Evolutionary conservation across 2,888 invertebrate species (phyloP).

Genomic region (Octonoba sinensis): DNA sequence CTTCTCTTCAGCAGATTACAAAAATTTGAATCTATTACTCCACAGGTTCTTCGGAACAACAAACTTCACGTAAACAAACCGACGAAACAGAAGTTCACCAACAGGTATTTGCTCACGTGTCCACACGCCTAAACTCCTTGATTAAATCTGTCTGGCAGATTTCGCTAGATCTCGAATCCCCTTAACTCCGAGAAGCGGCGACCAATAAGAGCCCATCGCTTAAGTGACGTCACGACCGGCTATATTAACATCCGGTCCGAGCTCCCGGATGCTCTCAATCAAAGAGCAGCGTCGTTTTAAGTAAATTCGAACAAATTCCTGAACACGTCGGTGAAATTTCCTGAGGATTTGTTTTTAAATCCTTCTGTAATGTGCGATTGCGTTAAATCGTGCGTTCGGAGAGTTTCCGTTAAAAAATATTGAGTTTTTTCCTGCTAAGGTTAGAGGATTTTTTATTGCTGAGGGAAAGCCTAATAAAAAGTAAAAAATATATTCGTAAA

Average conservation of each 20-base stretch:
- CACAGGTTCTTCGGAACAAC: too few species aligned
- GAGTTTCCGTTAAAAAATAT: neutral
- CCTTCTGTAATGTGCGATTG: neutral
- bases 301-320: neutral
- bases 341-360: slow-evolving; percentile 40
- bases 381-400: too few species aligned
- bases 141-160: neutral
- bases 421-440: neutral
- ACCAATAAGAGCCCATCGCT: slow-evolving; percentile 29
- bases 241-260: slow-evolving; percentile 50
- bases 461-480: neutral
- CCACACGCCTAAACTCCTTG: neutral
- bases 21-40: too few species aligned
- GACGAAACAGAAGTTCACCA: neutral
- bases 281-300: slow-evolving; percentile 13
- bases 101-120: neutral
- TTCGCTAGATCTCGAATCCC: slow-evolving; percentile 12
- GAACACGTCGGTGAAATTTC: slow-evolving; percentile 31
- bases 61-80: neutral
- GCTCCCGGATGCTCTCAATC: slow-evolving; percentile 41
- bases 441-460: neutral
- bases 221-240: slow-evolving; percentile 26
- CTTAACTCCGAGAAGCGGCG: neutral
- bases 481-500: too few species aligned
- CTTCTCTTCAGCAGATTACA: too few species aligned